Evolutionary conservation across 2,113 vertebrate species (phyloP), one percentile per base, ranked within the genome.

Genomic region (Lamprotornis superbus): DNA sequence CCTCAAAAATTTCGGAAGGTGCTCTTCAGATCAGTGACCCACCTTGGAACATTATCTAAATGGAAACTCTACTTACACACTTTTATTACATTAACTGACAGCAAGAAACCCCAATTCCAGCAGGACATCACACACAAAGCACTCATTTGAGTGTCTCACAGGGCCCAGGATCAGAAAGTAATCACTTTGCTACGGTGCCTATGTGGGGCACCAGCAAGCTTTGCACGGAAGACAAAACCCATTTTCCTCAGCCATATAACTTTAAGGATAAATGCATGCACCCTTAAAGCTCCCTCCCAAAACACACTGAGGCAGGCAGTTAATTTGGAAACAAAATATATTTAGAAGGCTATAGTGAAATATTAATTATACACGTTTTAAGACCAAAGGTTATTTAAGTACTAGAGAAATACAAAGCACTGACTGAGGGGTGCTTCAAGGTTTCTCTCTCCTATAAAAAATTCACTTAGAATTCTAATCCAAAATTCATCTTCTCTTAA

Each of bases 401-500:
- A 61, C 67, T 47, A 75, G 50, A 47, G 4, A 88, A 68, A 71
- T 64, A 56, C 31, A 76, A 80, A 35, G 2, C 55, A 42, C 53
- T 65, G 65, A 42, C 57, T 65, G 65, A 81, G 49, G 17, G 16
- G 33, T 27, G 22, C 21, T 69, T 85, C 67, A 83, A 89, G 55
- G 59, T 73, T 94, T 95, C 44, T 40, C 8, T 90, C 55, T 52
- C 46, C 14, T 47, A 37, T 42, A 30, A 64, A 83, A 84, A 40
- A 76, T 14, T 25, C 27, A 55, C 55, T 90, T 89, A 56, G 64
- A 84, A 90, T 75, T 86, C 63, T 75, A 93, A 94, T 69, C 27
- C 71, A 69, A 90, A 95, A 94, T 61, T 83, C 39, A 90, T 67
- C 73, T 89, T 83, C 57, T 44, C 73, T 90, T 80, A 74, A 81